A percentile compares a stretch with the other conserved stretches of the same genome.
Evolutionary conservation across 2,797 vertebrate species (phyloP).

Genomic region (Oryzias dopingdopingensis): DNA sequence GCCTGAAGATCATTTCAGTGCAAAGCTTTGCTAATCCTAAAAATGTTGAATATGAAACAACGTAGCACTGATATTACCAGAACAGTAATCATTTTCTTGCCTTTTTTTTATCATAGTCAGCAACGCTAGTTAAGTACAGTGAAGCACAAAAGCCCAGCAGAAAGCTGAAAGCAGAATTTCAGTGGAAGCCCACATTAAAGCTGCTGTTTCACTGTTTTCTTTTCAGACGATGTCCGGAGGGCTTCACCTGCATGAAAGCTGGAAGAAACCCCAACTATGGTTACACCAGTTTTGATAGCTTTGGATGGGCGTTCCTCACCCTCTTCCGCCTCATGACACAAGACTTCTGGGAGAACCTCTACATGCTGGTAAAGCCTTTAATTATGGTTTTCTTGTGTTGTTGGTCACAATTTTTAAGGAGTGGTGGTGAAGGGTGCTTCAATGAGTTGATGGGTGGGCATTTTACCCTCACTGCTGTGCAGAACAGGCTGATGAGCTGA

Average conservation of each 20-base stretch:
- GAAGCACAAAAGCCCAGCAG: background rate
- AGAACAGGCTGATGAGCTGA: no score
- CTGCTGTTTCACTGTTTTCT: constrained; percentile 4
- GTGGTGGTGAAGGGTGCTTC: no score
- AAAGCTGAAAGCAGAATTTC: constrained; percentile 1
- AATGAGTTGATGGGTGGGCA: no score
- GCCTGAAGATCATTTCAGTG: no score
- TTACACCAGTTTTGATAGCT: constrained; percentile 98
- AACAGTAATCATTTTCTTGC: no score
- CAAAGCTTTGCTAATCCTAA: no score
- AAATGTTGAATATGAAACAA: no score
- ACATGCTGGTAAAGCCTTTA: constrained; percentile 85
- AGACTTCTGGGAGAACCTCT: constrained; percentile 98
- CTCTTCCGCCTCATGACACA: constrained; percentile 99
- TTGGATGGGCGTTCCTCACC: constrained; percentile 98
- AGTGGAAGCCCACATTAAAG: constrained; percentile 1
- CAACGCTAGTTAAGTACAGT: no score
- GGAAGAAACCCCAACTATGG: constrained; percentile 97
- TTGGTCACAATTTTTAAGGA: background rate
- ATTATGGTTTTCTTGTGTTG: background rate
- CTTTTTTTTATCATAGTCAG: no score
- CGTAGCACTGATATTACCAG: no score
- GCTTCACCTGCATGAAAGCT: constrained; percentile 95
- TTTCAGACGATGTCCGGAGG: constrained; percentile 82
- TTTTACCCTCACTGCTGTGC: no score